Evolutionary conservation across 1,140 invertebrate genomes (phyloP).

Genomic region (Pristionchus pacificus): DNA sequence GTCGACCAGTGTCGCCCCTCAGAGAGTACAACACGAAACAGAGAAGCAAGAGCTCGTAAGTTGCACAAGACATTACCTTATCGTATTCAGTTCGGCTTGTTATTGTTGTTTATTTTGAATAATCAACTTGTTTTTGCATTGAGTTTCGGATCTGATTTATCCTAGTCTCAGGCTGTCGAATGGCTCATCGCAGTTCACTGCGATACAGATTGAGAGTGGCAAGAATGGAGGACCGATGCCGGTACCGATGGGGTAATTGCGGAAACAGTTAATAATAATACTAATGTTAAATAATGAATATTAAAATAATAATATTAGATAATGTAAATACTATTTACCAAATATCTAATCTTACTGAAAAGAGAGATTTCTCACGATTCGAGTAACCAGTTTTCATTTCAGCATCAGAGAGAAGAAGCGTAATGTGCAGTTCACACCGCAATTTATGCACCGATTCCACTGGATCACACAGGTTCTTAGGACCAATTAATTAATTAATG

Average conservation of each 20-base stretch:
- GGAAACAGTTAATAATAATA: neutral
- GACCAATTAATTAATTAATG: neutral
- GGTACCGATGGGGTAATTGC: neutral
- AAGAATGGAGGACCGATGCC: neutral
- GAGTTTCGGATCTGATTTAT: too few relatives aligned
- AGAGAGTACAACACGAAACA: neutral
- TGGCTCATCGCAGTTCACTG: neutral
- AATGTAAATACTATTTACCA: too few relatives aligned
- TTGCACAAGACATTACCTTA: too few relatives aligned
- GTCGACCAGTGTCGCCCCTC: conserved; percentile 3
- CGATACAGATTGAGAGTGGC: neutral
- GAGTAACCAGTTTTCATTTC: neutral
- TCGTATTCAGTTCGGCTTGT: too few relatives aligned
- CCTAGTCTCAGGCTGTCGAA: neutral
- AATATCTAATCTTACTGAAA: too few relatives aligned
- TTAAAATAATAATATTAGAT: too few relatives aligned
- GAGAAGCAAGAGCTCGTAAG: neutral
- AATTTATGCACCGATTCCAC: conserved; percentile 35
- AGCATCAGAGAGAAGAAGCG: neutral
- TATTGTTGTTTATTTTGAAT: too few relatives aligned
- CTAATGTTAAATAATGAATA: neutral
- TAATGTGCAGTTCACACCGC: conserved; percentile 7
- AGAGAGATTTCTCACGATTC: too few relatives aligned
- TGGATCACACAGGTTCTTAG: conserved; percentile 44
- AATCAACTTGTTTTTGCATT: too few relatives aligned